Evolutionary conservation across 2,113 vertebrate genomes (phyloP).

Genomic region (Ptyas mucosa): DNA sequence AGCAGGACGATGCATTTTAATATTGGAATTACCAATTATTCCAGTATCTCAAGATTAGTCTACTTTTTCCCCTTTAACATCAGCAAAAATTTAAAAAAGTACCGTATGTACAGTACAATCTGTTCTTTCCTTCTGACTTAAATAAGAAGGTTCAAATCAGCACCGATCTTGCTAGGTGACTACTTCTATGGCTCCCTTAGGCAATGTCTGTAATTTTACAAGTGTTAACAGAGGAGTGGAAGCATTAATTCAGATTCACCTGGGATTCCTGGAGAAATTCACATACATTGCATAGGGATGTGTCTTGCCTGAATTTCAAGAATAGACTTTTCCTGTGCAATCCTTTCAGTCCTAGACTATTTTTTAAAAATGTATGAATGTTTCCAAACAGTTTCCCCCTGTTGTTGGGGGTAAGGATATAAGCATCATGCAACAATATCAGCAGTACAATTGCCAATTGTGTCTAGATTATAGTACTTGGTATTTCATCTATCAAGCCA

Average conservation of each 20-base stretch:
- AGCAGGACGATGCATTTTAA: not conserved
- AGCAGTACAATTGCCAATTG: not conserved
- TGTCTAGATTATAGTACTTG: not conserved
- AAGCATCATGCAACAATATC: not conserved
- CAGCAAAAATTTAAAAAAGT: not conserved
- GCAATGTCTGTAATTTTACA: not conserved
- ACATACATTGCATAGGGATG: not conserved
- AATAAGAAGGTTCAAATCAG: not conserved
- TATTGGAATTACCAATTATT: not conserved
- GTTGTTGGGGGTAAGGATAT: not conserved
- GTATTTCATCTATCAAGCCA: not conserved
- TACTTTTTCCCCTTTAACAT: not conserved
- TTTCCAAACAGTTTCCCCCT: not conserved
- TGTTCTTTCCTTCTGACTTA: not conserved
- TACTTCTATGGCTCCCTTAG: not conserved
- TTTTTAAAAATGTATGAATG: not conserved
- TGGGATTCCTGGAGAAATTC: not conserved
- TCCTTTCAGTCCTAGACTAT: not conserved
- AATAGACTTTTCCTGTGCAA: not conserved
- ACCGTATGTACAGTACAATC: not conserved
- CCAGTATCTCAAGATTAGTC: not conserved
- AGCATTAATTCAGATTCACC: not conserved
- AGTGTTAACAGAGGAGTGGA: not conserved
- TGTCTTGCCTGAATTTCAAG: not conserved
- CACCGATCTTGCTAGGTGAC: not conserved